Evolutionary conservation across 2,888 invertebrate genomes (phyloP), one percentile per base, ranked within the genome.

Genomic region (Merodon equestris): DNA sequence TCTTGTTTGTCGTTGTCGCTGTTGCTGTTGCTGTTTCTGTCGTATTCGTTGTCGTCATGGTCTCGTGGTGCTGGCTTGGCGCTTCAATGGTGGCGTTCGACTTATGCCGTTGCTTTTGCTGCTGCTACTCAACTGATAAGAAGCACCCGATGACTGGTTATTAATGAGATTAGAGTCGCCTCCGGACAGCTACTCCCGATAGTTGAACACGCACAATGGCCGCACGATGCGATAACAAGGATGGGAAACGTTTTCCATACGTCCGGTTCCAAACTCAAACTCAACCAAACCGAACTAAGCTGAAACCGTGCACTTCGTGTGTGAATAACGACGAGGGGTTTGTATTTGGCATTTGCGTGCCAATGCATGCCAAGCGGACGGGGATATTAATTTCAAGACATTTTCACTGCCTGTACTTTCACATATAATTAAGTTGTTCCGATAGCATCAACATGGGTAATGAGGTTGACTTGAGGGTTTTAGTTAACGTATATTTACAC

Each of bases 141-240:
- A 79, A 74, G 74, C 74, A 79, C 68, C 79, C 79, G 79, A 79
- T 79, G 68, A 79, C 79, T 79, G 79, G 79, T 74, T 79, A 79
- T 79, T 79, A 79, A 79, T 79, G 79, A 79, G 79, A 79, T 79
- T 70, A 79, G 79, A 79, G 79, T 79, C 63, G 79, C 74, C 79
- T 79, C 74, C 74, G 70, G 79, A 79, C 79, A 79, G 79, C 79
- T 58, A 73, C 74, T 79, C 79, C 68, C 68, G 79, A 79, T 79
- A 79, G 79, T 70, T 45, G 68, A 79, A 79, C 79, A 79, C 79
- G 79, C 79, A 79, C 79, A 79, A 79, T 79, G 68, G 74, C 74
- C 79, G 54, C 79, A 79, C 79, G 79, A 74, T 74, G 74, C 74
- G 68, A 79, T 79, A 79, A 51, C 54, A 63, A 58, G 79, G 74